A percentile compares a stretch with the other conserved stretches of the same genome.
These are phyloP conservation scores for Philonicus albiceps DNA, from an alignment of 2,888 invertebrate species.

Conservation along the genomic window DNA sequence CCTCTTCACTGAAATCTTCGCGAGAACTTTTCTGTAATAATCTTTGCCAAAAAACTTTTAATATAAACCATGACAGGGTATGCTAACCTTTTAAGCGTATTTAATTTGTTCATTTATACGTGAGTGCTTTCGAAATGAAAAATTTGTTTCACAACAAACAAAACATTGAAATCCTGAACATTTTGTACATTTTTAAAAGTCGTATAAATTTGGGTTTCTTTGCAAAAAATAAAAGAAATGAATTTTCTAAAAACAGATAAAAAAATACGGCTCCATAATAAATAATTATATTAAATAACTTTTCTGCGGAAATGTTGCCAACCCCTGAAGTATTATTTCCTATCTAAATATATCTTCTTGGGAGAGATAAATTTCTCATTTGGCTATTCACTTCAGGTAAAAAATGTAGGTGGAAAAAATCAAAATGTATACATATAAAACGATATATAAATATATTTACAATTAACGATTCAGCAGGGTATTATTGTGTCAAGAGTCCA, in stretches of 20 bases:
- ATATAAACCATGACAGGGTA: neutral
- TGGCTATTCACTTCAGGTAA: conserved; percentile 22
- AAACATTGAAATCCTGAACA: too few relatives aligned
- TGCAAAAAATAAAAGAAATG: too few relatives aligned
- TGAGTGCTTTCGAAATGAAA: too few relatives aligned
- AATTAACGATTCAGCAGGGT: neutral
- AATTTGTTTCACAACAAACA: too few relatives aligned
- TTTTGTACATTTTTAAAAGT: too few relatives aligned
- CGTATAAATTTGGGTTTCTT: too few relatives aligned
- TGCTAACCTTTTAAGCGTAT: neutral
- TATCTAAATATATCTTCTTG: conserved; percentile 18
- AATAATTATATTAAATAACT: neutral
- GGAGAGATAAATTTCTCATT: neutral
- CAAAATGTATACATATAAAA: neutral
- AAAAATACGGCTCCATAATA: too few relatives aligned
- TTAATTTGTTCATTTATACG: too few relatives aligned
- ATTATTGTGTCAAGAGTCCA: neutral
- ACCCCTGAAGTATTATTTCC: neutral
- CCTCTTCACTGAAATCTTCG: neutral
- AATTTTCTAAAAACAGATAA: too few relatives aligned
- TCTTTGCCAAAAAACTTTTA: conserved; percentile 23
- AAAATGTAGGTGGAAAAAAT: conserved; percentile 25
- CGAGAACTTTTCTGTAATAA: neutral
- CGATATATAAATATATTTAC: neutral
- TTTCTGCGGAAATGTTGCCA: neutral